Evolutionary conservation across 2,797 vertebrate genomes (phyloP).

Genomic region (Malacoraja senta): DNA sequence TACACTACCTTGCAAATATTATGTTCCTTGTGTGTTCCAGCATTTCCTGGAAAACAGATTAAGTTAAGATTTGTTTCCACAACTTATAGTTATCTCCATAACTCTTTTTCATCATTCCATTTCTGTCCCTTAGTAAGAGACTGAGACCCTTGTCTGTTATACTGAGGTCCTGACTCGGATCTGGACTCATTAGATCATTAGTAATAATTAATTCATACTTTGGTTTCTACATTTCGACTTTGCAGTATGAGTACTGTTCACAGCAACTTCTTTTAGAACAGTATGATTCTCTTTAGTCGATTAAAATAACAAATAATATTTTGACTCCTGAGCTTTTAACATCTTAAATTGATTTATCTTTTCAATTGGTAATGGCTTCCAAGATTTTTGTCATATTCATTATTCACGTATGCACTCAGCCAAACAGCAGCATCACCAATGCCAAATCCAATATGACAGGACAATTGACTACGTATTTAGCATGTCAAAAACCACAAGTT

Average conservation of each 20-base stretch:
- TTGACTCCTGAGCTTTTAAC: neutral
- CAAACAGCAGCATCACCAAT: neutral
- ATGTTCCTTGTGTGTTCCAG: neutral
- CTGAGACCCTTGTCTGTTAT: neutral
- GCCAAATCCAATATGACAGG: neutral
- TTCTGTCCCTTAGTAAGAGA: neutral
- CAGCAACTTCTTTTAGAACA: neutral
- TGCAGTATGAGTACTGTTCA: neutral
- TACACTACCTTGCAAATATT: neutral
- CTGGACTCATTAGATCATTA: neutral
- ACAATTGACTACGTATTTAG: neutral
- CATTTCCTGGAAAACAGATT: neutral
- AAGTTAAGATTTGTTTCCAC: neutral
- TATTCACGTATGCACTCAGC: neutral
- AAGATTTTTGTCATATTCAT: slow-evolving; percentile 1
- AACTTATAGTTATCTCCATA: neutral
- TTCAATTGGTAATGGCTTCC: neutral
- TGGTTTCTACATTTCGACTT: neutral
- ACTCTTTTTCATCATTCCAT: neutral
- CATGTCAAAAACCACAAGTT: neutral
- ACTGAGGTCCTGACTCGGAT: neutral
- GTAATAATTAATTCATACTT: neutral
- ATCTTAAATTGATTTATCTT: neutral
- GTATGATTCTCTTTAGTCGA: neutral
- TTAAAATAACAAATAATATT: neutral